Evolutionary conservation across 1,140 invertebrate species (phyloP), one percentile per base, ranked within the genome.

Genomic region (Drosophila ironensis): DNA sequence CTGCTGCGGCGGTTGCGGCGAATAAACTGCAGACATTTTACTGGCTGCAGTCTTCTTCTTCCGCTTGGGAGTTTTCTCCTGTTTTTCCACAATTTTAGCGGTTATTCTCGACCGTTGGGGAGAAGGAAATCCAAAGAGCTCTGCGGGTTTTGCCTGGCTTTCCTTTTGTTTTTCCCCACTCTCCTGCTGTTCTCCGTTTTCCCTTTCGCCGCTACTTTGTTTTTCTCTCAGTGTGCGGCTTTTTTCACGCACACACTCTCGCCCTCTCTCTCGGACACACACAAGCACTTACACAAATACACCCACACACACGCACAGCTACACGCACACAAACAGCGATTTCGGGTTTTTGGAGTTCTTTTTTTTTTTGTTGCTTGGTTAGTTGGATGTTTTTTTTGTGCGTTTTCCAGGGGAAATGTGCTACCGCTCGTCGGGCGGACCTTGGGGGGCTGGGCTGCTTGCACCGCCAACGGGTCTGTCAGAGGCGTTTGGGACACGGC

Each of bases 11-110:
- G 84, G 88, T 72, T 88, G 91, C 87, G 91, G 91, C 56, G 91
- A 91, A 81, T 92, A 92, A 64, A 91, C 91, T 72, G 91, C 91
- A 69, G 91, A 92, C 91, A 92, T 92, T 87, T 90, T 91, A 82
- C 88, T 89, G 87, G 82, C 88, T 88, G 88, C 88, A 87, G 88
- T 73, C 86, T 89, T 89, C 84, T 89, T 89, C 88, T 89, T 89
- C 88, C 88, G 87, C 88, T 89, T 89, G 47, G 88, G 88, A 74
- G 87, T 89, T 89, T 89, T 89, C 84, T 89, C 88, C 84, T 89
- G 87, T 89, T 89, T 89, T 89, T 89, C 88, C 88, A 89, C 88
- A 89, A 89, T 89, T 89, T 89, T 89, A 88, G 80, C 88, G 80
- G 88, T 87, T 89, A 86, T 86, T 72, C 61, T 86, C 46, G 74